Base-by-base conservation (phyloP, 2,113 vertebrate species). In the Delphinapterus leucas region DNA sequence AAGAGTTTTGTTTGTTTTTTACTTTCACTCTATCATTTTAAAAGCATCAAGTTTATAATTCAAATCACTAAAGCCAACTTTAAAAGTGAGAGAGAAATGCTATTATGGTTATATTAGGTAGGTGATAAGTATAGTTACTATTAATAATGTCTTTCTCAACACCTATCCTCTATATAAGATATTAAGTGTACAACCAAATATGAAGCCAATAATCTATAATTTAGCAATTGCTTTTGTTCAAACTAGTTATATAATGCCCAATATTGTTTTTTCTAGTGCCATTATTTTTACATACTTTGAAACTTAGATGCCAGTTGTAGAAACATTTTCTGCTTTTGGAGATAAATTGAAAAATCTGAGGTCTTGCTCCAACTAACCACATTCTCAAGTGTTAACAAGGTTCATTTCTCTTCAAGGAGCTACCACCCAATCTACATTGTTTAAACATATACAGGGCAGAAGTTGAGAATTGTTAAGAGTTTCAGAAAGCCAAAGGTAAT, bases 41-140 rank as follows among this genome's bases (percentile, higher is more conserved):
- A 85, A 88, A 61, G n/a, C 20, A 81, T 68, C 65, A 87, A 8
- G 6, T 74, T 91, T 63, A 81, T 61, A 81, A 93, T 88, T 91
- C n/a, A 44, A 95, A 88, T 71, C 36, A 92, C 33, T 73, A 95
- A 97, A 92, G 10, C 5, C 73, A 96, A 82, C n/a, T 92, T 90
- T 76, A 73, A 70, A 77, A 92, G 38, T 76, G 23, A 87, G 11
- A 96, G 8, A n/a, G 36, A 71, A 70, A 83, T 63, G 28, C 5
- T 90, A 93, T 36, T 49, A 68, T 60, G 41, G 23, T 38, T 93
- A 89, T 80, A 74, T 73, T 74, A 47, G 21, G 18, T 53, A 87
- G 21, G 20, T 58, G 20, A 47, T 55, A 88, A 96, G 26, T 73
- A 70, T 25, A 63, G 26, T 61, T 83, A 84, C 20, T 77, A 73